Percentiles rank a stretch among this genome's conserved stretches.
These are phyloP conservation scores for Falcunculus frontatus DNA, from an alignment of 2,113 vertebrate genomes.

Conservation along the genomic window DNA sequence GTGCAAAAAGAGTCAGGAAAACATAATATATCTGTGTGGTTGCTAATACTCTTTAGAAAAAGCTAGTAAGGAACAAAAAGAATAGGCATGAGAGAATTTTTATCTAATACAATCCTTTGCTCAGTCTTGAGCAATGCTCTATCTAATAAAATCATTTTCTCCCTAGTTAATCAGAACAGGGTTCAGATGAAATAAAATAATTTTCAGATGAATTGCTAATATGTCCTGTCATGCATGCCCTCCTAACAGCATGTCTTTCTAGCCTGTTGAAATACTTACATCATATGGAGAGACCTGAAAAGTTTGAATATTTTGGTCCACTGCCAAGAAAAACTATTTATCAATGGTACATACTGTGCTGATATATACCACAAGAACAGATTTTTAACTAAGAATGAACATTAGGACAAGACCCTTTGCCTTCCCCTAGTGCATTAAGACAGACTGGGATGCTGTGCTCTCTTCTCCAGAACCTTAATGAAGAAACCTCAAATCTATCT, in stretches of 20 bases:
- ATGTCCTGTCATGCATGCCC: background rate
- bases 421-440: background rate
- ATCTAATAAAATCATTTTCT: conserved; percentile 15
- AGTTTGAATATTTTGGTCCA: conserved; percentile 34
- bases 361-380: conserved; percentile 19
- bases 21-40: conserved; percentile 11
- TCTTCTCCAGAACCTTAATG: background rate
- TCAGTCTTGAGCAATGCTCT: background rate
- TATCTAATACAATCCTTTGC: background rate
- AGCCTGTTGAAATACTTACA: conserved; percentile 20
- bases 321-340: conserved; percentile 49
- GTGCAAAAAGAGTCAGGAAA: conserved; percentile 45
- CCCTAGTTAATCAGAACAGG: conserved; percentile 12
- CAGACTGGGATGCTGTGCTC: conserved; percentile 19
- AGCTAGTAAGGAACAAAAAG: background rate
- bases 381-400: background rate
- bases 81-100: conserved; percentile 13
- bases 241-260: conserved; percentile 27
- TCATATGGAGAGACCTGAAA: conserved; percentile 48
- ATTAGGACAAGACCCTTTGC: conserved; percentile 36
- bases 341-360: conserved; percentile 23
- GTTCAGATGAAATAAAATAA: conserved; percentile 42
- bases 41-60: conserved; percentile 41
- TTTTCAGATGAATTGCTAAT: conserved; percentile 44
- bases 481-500: background rate